A percentile compares a stretch with the other conserved stretches of the same genome.
Evolutionary conservation across 2,888 invertebrate species (phyloP).

Genomic region (Timema cristinae): DNA sequence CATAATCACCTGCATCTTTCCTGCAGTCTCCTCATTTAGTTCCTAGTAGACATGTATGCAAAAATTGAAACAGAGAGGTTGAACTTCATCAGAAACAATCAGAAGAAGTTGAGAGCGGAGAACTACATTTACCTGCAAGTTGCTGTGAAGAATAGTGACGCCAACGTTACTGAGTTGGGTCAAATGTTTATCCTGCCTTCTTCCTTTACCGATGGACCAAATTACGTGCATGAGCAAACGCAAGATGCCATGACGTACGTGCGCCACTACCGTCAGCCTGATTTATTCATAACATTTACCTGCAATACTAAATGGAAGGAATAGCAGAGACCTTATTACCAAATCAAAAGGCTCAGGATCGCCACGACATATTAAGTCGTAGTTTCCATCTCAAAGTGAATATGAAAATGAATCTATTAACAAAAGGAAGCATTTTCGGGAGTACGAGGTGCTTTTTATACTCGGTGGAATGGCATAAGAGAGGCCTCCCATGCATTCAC

Average conservation of each 20-base stretch:
- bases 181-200: slow-evolving; percentile 36
- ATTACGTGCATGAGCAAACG: slow-evolving; percentile 42
- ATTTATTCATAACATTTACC: slow-evolving; percentile 39
- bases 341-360: slow-evolving; percentile 32
- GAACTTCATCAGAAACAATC: too few relatives aligned
- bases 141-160: too few relatives aligned
- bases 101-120: too few relatives aligned
- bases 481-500: too few relatives aligned
- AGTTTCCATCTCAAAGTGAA: slow-evolving; percentile 37
- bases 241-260: slow-evolving; percentile 43
- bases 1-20: too few relatives aligned
- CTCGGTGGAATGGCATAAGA: too few relatives aligned
- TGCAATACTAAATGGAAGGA: slow-evolving; percentile 40
- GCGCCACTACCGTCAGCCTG: slow-evolving; percentile 40
- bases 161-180: too few relatives aligned
- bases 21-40: too few relatives aligned
- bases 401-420: slow-evolving; percentile 32
- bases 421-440: slow-evolving; percentile 35
- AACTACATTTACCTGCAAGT: too few relatives aligned
- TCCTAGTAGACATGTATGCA: too few relatives aligned
- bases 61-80: too few relatives aligned
- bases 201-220: slow-evolving; percentile 40
- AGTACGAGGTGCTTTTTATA: background rate
- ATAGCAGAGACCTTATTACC: slow-evolving; percentile 34
- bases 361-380: slow-evolving; percentile 36